phyloP scores from a whole-genome alignment of 30 jellyfish, hydroid and myxozoan genomes.

The Phacellophora camtschatica region DNA sequence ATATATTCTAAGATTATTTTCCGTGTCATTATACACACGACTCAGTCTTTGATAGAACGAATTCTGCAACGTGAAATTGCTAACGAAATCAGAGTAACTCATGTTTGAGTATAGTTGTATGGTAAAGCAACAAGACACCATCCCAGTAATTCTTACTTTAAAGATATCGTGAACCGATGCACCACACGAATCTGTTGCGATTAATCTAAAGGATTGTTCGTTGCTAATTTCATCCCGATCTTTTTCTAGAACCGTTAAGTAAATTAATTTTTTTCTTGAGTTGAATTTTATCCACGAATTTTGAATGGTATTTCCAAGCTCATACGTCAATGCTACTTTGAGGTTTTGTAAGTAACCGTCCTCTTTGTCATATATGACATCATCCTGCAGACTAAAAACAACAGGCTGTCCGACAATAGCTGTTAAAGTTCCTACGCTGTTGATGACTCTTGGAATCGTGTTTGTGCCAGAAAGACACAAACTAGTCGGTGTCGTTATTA shows the following conservation, averaged over 20 bases:
- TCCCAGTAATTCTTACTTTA: slow-evolving; percentile 20
- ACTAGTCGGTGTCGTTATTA: slow-evolving; percentile 12
- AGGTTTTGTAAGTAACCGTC: slow-evolving; percentile 35
- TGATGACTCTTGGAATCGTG: slow-evolving; percentile 40
- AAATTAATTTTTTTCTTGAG: not conserved
- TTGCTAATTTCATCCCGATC: not conserved
- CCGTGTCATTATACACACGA: slow-evolving; percentile 16
- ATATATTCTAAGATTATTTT: not conserved
- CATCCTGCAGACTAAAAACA: slow-evolving; percentile 1
- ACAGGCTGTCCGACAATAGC: slow-evolving; percentile 42
- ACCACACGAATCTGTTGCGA: slow-evolving; percentile 71
- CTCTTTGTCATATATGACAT: slow-evolving; percentile 50
- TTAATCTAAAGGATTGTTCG: slow-evolving; percentile 13
- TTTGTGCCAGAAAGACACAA: slow-evolving; percentile 20
- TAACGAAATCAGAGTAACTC: not conserved
- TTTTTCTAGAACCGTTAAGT: slow-evolving; percentile 3
- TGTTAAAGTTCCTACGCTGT: slow-evolving; percentile 41
- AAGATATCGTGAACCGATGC: slow-evolving; percentile 42
- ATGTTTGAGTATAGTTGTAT: not conserved
- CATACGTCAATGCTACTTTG: slow-evolving; percentile 12
- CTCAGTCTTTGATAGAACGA: not conserved
- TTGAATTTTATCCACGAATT: slow-evolving; percentile 52
- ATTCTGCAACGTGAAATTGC: not conserved
- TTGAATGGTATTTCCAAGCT: not conserved
- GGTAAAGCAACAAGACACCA: slow-evolving; percentile 55